Percentiles rank a stretch among this genome's conserved stretches.
Evolutionary conservation across 2,888 invertebrate species (phyloP).

Genomic region (Diarsia mendica): DNA sequence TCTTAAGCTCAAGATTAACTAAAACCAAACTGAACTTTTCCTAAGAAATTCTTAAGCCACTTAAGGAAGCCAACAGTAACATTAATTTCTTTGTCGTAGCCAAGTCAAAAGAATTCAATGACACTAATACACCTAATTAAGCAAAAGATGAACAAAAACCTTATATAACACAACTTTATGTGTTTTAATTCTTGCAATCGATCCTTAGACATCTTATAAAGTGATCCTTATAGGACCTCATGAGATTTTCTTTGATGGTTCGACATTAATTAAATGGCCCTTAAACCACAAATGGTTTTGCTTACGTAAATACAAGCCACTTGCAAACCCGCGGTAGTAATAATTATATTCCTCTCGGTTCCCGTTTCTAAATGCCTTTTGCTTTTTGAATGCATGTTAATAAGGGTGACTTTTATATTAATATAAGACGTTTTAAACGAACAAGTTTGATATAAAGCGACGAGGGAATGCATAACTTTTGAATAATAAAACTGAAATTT

Average conservation of each 20-base stretch:
- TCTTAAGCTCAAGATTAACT: constrained; percentile 14
- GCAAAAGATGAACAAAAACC: neutral
- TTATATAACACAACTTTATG: neutral
- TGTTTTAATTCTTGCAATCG: neutral
- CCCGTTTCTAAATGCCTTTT: constrained; percentile 39
- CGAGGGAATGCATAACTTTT: constrained; percentile 41
- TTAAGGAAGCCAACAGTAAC: constrained; percentile 16
- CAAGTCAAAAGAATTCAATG: neutral
- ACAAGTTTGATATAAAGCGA: constrained; percentile 42
- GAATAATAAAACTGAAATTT: constrained; percentile 46
- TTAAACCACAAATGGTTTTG: constrained; percentile 57
- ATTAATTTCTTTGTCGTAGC: constrained; percentile 8
- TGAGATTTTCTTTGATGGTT: constrained; percentile 67
- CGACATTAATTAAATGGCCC: constrained; percentile 73
- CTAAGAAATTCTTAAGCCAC: constrained; percentile 17
- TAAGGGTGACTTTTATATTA: constrained; percentile 53
- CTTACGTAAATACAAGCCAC: constrained; percentile 52
- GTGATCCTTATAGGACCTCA: constrained; percentile 62
- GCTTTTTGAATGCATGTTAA: constrained; percentile 61
- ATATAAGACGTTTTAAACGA: constrained; percentile 51
- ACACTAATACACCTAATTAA: constrained; percentile 4
- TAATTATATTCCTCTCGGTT: constrained; percentile 32
- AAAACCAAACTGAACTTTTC: constrained; percentile 22
- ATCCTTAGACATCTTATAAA: constrained; percentile 41
- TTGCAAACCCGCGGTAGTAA: constrained; percentile 38